Evolutionary conservation across 35 echinoderm and acorn worm genomes (phyloP), one percentile per base, ranked within the genome.

Genomic region (Amphiura filiformis): DNA sequence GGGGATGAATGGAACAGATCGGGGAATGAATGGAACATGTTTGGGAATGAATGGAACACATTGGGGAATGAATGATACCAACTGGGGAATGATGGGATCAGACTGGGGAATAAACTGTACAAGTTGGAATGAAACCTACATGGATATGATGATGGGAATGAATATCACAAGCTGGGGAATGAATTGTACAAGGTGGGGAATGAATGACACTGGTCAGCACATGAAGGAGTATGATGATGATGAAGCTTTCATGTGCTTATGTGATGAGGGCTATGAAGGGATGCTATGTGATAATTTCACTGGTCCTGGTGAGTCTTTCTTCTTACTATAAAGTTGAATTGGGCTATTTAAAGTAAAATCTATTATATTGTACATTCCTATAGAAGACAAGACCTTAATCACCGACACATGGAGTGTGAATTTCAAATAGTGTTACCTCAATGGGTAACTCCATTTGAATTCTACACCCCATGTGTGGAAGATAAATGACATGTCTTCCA

Each of bases 91-190:
- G 17, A 52, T 11, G 7, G 44, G 44, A 52, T 11, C 44, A n/a
- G 28, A 30, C 61, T 70, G 61, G 61, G 61, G 61, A 70, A n/a
- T 70, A n/a, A 70, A 70, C 26, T 70, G 61, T n/a, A 70, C 61
- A 15, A 70, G 17, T n/a, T 70, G 15, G 61, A 11, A 70, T 15
- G 26, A 15, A n/a, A 47, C 41, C 41, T 9, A 17, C 28, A 70
- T 70, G 61, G 26, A 70, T 70, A 30, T 18, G 61, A 70, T n/a
- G 7, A 52, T 52, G 44, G 61, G 61, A 70, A 70, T 70, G 61
- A 70, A 70, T 30, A 70, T n/a, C 26, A 70, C 61, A 11, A 70
- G 61, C 26, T 70, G 17, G 28, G 61, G 61, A 70, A 70, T 70
- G 15, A 70, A 70, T 30, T 70, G 61, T 70, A 15, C 61, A 11